Evolutionary conservation across 2,888 invertebrate genomes (phyloP).

Genomic region (Lithophane semibrunnea): DNA sequence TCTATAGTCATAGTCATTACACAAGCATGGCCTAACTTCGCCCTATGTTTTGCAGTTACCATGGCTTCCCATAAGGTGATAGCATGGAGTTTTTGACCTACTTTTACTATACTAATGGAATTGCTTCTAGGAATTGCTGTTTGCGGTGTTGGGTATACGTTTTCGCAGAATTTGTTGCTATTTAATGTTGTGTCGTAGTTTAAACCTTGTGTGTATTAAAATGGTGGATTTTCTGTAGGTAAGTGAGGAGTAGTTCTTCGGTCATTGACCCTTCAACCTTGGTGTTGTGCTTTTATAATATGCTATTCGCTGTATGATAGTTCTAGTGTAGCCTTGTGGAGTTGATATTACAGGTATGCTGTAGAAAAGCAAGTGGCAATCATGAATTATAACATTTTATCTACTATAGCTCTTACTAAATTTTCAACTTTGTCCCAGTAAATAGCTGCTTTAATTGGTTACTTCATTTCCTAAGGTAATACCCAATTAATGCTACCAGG

Average conservation of each 20-base stretch:
- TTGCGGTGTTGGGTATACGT: background rate
- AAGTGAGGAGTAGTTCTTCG: no score
- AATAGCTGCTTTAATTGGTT: slow-evolving; percentile 5
- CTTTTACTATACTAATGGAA: slow-evolving; percentile 44
- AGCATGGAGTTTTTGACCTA: slow-evolving; percentile 56
- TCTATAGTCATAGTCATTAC: slow-evolving; percentile 56
- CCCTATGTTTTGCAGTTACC: slow-evolving; percentile 49
- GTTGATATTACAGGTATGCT: background rate
- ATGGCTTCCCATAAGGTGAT: slow-evolving; percentile 48
- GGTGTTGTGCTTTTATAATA: background rate
- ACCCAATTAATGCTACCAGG: slow-evolving; percentile 7
- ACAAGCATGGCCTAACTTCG: slow-evolving; percentile 66
- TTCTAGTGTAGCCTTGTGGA: background rate
- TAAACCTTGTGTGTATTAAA: background rate
- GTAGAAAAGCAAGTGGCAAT: background rate
- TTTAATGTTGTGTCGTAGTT: background rate
- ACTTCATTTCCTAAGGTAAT: background rate
- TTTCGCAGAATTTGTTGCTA: slow-evolving; percentile 31
- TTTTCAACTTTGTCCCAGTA: background rate
- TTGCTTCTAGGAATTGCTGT: slow-evolving; percentile 33
- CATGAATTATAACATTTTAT: background rate
- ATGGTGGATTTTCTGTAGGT: background rate
- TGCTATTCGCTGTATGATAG: background rate
- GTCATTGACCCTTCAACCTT: background rate
- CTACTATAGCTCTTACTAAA: background rate